Evolutionary conservation across 2,888 invertebrate species (phyloP).

Genomic region (Eremobia ochroleuca): DNA sequence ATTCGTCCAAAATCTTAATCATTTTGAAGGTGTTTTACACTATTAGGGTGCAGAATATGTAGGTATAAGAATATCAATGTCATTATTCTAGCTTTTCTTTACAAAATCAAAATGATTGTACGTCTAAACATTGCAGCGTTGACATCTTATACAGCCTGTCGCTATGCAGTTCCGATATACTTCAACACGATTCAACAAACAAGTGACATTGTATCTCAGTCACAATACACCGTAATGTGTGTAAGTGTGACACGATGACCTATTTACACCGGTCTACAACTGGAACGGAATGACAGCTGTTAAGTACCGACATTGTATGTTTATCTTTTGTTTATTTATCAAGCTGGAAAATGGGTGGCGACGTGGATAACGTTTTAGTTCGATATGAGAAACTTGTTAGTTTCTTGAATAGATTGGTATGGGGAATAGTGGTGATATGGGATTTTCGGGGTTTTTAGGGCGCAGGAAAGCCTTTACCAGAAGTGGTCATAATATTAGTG

Average conservation of each 20-base stretch:
- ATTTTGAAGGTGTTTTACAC: no score
- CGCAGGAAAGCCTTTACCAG: not conserved
- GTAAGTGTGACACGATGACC: conserved; percentile 54
- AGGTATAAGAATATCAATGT: not conserved
- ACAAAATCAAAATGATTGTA: not conserved
- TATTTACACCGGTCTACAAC: conserved; percentile 33
- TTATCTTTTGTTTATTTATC: conserved; percentile 54
- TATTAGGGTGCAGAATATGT: not conserved
- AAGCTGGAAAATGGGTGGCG: conserved; percentile 3
- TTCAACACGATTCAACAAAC: not conserved
- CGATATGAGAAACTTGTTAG: conserved; percentile 7
- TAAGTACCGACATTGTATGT: conserved; percentile 24
- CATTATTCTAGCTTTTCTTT: not conserved
- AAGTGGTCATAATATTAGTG: not conserved
- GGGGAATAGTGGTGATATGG: no score
- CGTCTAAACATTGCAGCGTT: not conserved
- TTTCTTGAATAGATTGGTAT: conserved; percentile 7
- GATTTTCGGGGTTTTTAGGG: no score
- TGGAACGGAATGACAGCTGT: conserved; percentile 35
- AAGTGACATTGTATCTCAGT: conserved; percentile 2
- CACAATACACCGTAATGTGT: conserved; percentile 10
- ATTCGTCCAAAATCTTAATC: no score
- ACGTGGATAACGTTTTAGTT: conserved; percentile 31
- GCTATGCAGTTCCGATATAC: not conserved
- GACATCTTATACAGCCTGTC: not conserved